A percentile compares a stretch with the other conserved stretches of the same genome.
These are phyloP conservation scores for Oxystoma pomonae DNA, from an alignment of 2,888 invertebrate species.

Conservation along the genomic window DNA sequence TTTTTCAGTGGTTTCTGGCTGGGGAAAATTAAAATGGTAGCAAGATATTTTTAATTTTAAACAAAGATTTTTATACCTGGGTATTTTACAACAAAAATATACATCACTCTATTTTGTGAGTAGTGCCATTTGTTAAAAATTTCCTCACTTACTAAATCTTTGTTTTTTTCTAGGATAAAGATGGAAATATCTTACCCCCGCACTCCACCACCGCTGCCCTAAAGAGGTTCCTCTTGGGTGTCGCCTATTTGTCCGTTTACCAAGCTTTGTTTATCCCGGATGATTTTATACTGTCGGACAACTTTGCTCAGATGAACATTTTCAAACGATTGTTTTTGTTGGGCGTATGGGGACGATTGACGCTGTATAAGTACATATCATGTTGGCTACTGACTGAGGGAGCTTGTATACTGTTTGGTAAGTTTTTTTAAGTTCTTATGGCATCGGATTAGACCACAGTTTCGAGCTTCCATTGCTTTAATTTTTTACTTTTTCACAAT, in stretches of 20 bases:
- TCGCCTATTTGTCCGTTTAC: slow-evolving; percentile 68
- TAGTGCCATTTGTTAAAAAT: too few relatives aligned
- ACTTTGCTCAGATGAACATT: slow-evolving; percentile 54
- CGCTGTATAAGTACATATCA: slow-evolving; percentile 87
- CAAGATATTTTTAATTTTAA: too few relatives aligned
- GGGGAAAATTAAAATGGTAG: too few relatives aligned
- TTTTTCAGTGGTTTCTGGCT: too few relatives aligned
- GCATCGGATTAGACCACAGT: too few relatives aligned
- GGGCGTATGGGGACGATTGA: slow-evolving; percentile 81
- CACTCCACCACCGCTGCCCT: slow-evolving; percentile 52
- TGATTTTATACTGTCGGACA: slow-evolving; percentile 64
- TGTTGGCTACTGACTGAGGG: slow-evolving; percentile 92
- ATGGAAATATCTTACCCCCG: slow-evolving; percentile 28
- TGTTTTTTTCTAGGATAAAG: slow-evolving; percentile 16
- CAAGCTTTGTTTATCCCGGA: slow-evolving; percentile 75
- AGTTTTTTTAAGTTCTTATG: too few relatives aligned
- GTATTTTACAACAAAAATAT: too few relatives aligned
- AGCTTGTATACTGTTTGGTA: slow-evolving; percentile 59
- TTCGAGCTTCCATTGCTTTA: too few relatives aligned
- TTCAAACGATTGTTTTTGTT: slow-evolving; percentile 61
- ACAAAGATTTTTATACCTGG: too few relatives aligned
- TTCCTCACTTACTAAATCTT: too few relatives aligned
- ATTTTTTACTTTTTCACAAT: too few relatives aligned
- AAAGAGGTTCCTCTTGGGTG: slow-evolving; percentile 61
- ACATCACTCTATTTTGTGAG: too few relatives aligned